phyloP scores from a whole-genome alignment of 2,888 invertebrate genomes.

The Agriopis leucophaearia region DNA sequence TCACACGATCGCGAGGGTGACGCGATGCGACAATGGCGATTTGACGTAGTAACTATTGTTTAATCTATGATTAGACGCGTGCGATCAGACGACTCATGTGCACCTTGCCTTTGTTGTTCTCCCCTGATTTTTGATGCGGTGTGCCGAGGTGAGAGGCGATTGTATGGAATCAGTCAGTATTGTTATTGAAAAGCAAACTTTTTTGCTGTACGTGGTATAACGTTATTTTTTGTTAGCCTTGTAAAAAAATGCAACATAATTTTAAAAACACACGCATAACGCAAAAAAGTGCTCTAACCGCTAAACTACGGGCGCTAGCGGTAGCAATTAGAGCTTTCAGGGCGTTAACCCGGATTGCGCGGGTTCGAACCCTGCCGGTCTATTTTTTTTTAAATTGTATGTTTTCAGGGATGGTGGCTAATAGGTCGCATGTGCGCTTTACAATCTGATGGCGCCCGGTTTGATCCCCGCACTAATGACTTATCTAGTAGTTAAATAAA shows the following conservation, averaged over 20 bases:
- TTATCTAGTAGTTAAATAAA: no score
- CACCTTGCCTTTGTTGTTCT: constrained; percentile 72
- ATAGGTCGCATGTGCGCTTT: no score
- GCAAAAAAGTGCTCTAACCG: no score
- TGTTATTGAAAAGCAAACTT: constrained; percentile 51
- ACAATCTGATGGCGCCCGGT: no score
- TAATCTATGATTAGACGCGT: constrained; percentile 68
- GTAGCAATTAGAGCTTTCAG: no score
- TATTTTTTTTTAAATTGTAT: no score
- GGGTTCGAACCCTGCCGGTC: no score
- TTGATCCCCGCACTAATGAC: no score
- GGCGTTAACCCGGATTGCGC: no score
- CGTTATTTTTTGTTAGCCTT: constrained; percentile 7
- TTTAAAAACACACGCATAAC: no score
- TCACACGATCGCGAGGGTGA: constrained; percentile 59
- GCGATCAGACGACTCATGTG: constrained; percentile 65
- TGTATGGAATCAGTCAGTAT: constrained; percentile 36
- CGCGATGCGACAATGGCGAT: constrained; percentile 54
- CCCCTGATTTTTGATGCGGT: constrained; percentile 52
- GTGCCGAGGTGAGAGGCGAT: constrained; percentile 52
- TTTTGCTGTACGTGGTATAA: constrained; percentile 32
- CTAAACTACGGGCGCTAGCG: no score
- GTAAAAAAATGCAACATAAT: not conserved
- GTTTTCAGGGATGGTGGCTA: no score
- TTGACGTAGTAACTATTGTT: constrained; percentile 52